Base-by-base conservation (phyloP, 1,140 invertebrate genomes). In the Sitophilus oryzae region DNA sequence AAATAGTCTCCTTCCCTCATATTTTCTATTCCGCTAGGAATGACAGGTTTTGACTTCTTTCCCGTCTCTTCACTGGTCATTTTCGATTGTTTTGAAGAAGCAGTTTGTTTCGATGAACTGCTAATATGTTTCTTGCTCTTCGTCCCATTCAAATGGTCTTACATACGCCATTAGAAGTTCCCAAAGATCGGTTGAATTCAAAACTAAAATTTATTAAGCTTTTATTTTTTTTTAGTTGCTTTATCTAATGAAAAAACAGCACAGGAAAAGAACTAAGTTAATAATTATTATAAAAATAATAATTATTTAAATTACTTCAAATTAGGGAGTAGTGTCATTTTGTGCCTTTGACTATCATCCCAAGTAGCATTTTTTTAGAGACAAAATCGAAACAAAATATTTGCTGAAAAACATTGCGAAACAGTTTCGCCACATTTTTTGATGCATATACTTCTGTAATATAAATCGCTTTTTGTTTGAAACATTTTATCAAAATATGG, bases 181-280 rank as follows among this genome's bases (percentile, higher is more conserved):
- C 68, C 68, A 70, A 5, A 66, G 38, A 18, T 66, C 66, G 14
- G 45, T 23, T 0, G 16, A 2, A 22, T 51, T 3, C 40, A 68
- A 20, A 50, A 48, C 66, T 67, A 42, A 41, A 58, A 30, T 30
- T 30, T 11, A 30, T 30, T 5, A 30, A 30, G 11, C 11, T 30
- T 6, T 5, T 30, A 30, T 11, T 30, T 30, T 30, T n/a, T 30
- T 30, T 6, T 30, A 30, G 25, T 5, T 30, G 11, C 25, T 11
- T 30, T 5, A 11, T 6, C 11, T 30, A 30, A 30, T 30, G 11
- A n/a, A n/a, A n/a, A n/a, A n/a, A n/a, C n/a, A n/a, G n/a, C n/a
- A n/a, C n/a, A n/a, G n/a, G n/a, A n/a, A n/a, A n/a, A n/a, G n/a
- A n/a, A n/a, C n/a, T n/a, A n/a, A n/a, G n/a, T n/a, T n/a, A n/a